Evolutionary conservation across 2,113 vertebrate species (phyloP).

Genomic region (Notiomystis cincta): DNA sequence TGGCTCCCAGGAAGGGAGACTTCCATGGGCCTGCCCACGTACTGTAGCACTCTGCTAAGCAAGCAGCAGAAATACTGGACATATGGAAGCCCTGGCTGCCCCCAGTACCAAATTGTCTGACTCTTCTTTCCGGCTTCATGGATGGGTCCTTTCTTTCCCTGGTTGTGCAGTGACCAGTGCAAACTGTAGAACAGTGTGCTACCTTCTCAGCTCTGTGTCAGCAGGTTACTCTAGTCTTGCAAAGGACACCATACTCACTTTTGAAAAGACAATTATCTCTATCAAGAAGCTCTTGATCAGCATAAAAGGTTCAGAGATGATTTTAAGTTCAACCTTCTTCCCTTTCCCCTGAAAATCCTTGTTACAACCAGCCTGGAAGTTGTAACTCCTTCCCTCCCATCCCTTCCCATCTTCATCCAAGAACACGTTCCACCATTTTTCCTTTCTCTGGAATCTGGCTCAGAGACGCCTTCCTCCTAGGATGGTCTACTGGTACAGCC

Average conservation of each 20-base stretch:
- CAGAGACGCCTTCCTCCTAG: background rate
- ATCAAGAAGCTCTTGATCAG: background rate
- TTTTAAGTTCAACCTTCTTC: background rate
- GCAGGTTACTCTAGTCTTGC: background rate
- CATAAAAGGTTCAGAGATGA: background rate
- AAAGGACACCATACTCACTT: background rate
- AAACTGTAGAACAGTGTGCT: background rate
- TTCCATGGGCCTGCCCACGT: rapidly evolving
- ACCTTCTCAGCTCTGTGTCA: background rate
- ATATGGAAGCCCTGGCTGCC: background rate
- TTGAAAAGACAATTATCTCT: background rate
- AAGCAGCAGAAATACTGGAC: background rate
- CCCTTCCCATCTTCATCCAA: background rate
- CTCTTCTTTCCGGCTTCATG: background rate
- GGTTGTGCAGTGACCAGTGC: background rate
- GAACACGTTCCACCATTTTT: background rate
- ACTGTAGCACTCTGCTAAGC: background rate
- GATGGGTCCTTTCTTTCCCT: background rate
- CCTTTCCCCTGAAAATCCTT: background rate
- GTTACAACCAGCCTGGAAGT: background rate
- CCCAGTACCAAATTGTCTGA: background rate
- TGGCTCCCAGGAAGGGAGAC: background rate
- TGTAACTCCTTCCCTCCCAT: background rate
- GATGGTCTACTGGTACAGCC: background rate
- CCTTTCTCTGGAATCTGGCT: background rate